Base-by-base conservation (phyloP, 1,140 invertebrate species). In the Lordiphosa mommai region DNA sequence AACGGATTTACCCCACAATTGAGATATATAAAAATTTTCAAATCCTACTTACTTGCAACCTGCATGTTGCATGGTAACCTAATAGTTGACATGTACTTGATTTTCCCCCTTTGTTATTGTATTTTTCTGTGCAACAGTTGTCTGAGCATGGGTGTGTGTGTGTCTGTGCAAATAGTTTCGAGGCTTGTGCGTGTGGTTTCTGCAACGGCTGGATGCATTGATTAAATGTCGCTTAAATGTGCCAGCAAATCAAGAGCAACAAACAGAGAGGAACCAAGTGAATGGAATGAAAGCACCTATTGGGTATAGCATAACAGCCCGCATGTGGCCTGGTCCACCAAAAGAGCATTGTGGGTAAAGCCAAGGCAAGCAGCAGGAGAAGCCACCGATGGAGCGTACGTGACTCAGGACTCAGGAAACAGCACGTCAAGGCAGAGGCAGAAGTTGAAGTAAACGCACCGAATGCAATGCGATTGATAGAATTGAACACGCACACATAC, bases 181-280 rank as follows among this genome's bases (percentile, higher is more conserved):
- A 63, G 69, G 55, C 47, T 53, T 58, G 59, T 60, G 57, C 58
- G 61, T 71, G 57, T 59, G 72, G 67, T 59, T 71, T 52, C 34
- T 74, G 60, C 53, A 59, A 46, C 40, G 51, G 60, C 65, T 65
- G 65, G 30, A 50, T 55, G 58, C 66, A 67, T 82, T 80, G 76
- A 82, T 82, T 82, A 80, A 80, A 82, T 74, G 76, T 82, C 74
- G 71, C 51, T 80, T 80, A 71, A 80, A 66, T 82, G 65, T 70
- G 76, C 74, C 73, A 79, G 74, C 74, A 80, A 74, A 82, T 80
- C 66, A 60, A 64, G 37, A 61, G 44, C 38, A 48, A 27, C 44
- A 58, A 50, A 43, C 56, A 37, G 33, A 12, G 10, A 14, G 40
- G 14, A 13, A 16, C 9, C n/a, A 41, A 17, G 8, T 27, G 8